phyloP scores from a whole-genome alignment of 2,113 vertebrate species.

The Cathartes aura region DNA sequence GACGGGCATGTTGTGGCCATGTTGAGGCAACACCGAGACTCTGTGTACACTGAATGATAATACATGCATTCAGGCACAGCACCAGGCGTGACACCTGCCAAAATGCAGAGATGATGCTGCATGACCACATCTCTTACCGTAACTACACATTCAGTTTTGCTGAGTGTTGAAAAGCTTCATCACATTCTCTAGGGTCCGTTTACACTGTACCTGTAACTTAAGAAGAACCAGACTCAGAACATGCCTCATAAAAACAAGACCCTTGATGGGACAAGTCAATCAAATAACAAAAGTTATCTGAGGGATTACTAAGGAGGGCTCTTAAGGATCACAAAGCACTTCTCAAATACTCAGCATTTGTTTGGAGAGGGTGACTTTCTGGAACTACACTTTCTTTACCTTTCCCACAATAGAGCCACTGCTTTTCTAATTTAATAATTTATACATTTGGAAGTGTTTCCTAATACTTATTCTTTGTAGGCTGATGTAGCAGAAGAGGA shows the following conservation, averaged over 20 bases:
- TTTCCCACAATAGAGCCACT: background rate
- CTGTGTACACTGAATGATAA: rapidly evolving
- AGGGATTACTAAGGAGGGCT: background rate
- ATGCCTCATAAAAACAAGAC: background rate
- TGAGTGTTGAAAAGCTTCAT: background rate
- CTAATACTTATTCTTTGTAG: background rate
- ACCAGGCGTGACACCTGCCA: background rate
- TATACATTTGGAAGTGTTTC: background rate
- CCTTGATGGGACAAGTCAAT: background rate
- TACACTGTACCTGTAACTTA: background rate
- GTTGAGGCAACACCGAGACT: background rate
- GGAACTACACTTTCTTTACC: background rate
- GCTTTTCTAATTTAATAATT: background rate
- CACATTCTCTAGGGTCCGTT: background rate
- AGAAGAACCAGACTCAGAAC: background rate
- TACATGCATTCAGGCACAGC: background rate
- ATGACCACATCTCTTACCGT: background rate
- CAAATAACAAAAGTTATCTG: background rate
- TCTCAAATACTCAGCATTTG: background rate
- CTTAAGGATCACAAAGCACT: background rate
- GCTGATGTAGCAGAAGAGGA: background rate
- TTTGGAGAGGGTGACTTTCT: background rate
- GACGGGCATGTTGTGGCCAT: background rate
- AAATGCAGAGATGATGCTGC: background rate
- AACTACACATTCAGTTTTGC: background rate